Evolutionary conservation across 2,888 invertebrate species (phyloP), one percentile per base, ranked within the genome.

Genomic region (Allygus modestus): DNA sequence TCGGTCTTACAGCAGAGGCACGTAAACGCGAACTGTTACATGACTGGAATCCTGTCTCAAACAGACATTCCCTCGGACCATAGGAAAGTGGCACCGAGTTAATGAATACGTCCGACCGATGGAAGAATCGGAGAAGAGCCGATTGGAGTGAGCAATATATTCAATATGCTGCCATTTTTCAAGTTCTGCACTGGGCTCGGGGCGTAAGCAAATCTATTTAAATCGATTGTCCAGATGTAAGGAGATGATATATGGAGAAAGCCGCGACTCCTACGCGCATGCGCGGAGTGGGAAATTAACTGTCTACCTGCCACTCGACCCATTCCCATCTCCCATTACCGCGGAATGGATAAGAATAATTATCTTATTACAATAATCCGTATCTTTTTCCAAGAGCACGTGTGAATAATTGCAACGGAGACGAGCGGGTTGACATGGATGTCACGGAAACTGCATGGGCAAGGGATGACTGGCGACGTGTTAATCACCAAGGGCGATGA

Each of bases 121-220:
- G 23, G 54, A 51, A 79, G n/a, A 33, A 79, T 37, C 0, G 46
- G 58, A 58, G 28, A 79, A 58, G 17, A 31, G 58, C 31, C 17
- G 33, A 79, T n/a, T 33, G 37, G 79, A 58, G 79, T 26, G 28
- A 20, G 77, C 58, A 79, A 58, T 58, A 58, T 79, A 79, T 79
- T 79, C 79, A 79, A 79, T 79, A 79, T 58, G 37, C 58, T 28
- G 79, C 58, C 79, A 79, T 79, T 79, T 79, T 79, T 79, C 79
- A 79, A 77, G 77, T 77, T 79, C 79, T 79, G 79, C 33, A 79
- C 79, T 31, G 58, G 58, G 79, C 79, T 79, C 79, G 33, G 58
- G 79, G 79, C 79, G 79, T 54, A 58, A 79, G 79, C 79, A 79
- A 79, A 79, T 79, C 79, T 79, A 79, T 79, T 79, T 79, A 79